Base-by-base conservation (phyloP, 92 coral and sea anemone species). In the Anthopleura xanthogrammica region DNA sequence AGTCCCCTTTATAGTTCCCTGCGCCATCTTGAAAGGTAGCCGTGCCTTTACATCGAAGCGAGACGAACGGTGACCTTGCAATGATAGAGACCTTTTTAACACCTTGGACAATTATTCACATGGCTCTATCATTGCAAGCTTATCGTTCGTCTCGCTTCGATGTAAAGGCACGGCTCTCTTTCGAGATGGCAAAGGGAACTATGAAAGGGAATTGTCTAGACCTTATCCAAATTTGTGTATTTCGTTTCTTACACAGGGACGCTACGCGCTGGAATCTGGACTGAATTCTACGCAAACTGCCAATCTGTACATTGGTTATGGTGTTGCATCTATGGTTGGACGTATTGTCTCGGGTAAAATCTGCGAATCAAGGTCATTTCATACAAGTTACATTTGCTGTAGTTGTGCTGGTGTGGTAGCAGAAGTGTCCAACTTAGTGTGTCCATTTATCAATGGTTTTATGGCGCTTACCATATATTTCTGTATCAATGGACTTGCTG, bases 221-320 rank as follows among this genome's bases (percentile, higher is more conserved):
- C 36, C 36, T 29, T 29, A 29, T 29, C 36, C 36, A 29, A 29
- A 29, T 29, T 29, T 0, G 36, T 29, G 36, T 29, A 29, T 29
- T 29, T 29, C 0, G 36, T 29, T 29, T 29, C 4, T 17, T 12
- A n/a, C n/a, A 10, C 54, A 76, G 79, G 79, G 79, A 46, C 79
- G 79, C 60, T 54, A 76, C 60, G 79, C 79, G 5, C 29, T 76
- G 60, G 60, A 76, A 9, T 54, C 39, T 20, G 60, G 79, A 54
- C 58, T 76, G n/a, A 46, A 13, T 10, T 50, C 24, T 5, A 16
- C 11, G 29, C 60, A 76, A 39, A 54, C 60, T 3, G 79, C 79
- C 24, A 43, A 76, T n/a, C 60, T 76, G 4, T 76, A 76, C 79
- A 14, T 76, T 39, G 79, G 79, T 12, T 76, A 19, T 76, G 79